Evolutionary conservation across 2,888 invertebrate genomes (phyloP).

Genomic region (Caenorhabditis japonica): DNA sequence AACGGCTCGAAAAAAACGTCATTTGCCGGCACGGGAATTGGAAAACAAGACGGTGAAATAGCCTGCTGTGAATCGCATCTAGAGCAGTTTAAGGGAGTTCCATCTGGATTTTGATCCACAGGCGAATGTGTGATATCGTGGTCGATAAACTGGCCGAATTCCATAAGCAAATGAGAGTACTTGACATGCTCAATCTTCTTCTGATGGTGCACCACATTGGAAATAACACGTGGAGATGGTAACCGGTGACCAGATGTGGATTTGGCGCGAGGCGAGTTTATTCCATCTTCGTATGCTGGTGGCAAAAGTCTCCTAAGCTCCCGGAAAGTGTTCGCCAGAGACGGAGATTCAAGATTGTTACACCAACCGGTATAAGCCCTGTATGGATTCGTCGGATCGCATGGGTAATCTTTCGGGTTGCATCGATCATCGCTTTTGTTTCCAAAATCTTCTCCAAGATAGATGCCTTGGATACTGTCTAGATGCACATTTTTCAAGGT

Average conservation of each 20-base stretch:
- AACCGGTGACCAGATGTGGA: slow-evolving; percentile 80
- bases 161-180: slow-evolving; percentile 75
- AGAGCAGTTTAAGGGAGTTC: slow-evolving; percentile 72
- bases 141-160: slow-evolving; percentile 76
- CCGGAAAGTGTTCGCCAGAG: slow-evolving; percentile 69
- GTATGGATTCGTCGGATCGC: slow-evolving; percentile 72
- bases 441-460: slow-evolving; percentile 36
- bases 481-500: slow-evolving; percentile 9
- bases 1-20: slow-evolving; percentile 88
- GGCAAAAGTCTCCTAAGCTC: slow-evolving; percentile 69
- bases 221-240: slow-evolving; percentile 89
- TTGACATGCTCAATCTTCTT: slow-evolving; percentile 36
- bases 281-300: slow-evolving; percentile 71
- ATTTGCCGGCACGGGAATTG: slow-evolving; percentile 89
- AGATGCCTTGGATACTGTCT: slow-evolving; percentile 25
- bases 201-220: slow-evolving; percentile 85
- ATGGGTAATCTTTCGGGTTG: slow-evolving; percentile 67
- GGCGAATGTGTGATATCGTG: slow-evolving; percentile 77
- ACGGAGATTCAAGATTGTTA: slow-evolving; percentile 72
- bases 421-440: slow-evolving; percentile 45
- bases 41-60: slow-evolving; percentile 93
- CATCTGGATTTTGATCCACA: slow-evolving; percentile 64
- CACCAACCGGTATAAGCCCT: slow-evolving; percentile 73
- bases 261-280: slow-evolving; percentile 66
- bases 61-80: slow-evolving; percentile 87